These are phyloP conservation scores for Drosophila pseudoobscura DNA, from an alignment of 1,140 invertebrate species.

Conservation along the genomic window DNA sequence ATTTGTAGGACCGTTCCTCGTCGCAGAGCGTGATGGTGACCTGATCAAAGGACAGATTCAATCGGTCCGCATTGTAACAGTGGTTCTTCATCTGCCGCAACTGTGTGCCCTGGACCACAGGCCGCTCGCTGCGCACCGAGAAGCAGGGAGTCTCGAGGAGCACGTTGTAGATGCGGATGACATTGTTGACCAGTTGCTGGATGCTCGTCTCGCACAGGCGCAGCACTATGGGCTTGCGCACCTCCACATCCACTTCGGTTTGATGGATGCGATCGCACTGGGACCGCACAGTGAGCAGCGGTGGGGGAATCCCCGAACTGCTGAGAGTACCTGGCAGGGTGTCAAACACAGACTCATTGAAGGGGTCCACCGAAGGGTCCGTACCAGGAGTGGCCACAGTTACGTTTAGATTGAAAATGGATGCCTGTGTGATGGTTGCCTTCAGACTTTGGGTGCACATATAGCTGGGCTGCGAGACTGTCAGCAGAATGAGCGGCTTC, in stretches of 20 bases:
- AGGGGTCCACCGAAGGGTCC: slow-evolving; percentile 1
- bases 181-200: slow-evolving; percentile 44
- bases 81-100: slow-evolving; percentile 57
- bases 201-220: slow-evolving; percentile 51
- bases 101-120: slow-evolving; percentile 54
- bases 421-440: slow-evolving; percentile 52
- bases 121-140: slow-evolving; percentile 33
- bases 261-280: slow-evolving; percentile 52
- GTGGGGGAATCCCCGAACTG: slow-evolving; percentile 72
- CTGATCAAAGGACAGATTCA: slow-evolving; percentile 85
- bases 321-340: slow-evolving; percentile 64
- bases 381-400: slow-evolving; percentile 10
- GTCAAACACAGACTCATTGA: slow-evolving; percentile 58
- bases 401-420: slow-evolving; percentile 71
- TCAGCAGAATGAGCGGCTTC: slow-evolving; percentile 54
- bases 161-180: slow-evolving; percentile 54
- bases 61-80: slow-evolving; percentile 71
- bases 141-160: slow-evolving; percentile 60
- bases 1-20: slow-evolving; percentile 84
- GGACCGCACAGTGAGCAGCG: slow-evolving; percentile 54
- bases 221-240: slow-evolving; percentile 64
- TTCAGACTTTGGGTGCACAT: slow-evolving; percentile 61
- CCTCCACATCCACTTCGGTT: slow-evolving; percentile 60
- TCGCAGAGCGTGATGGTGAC: slow-evolving; percentile 84
- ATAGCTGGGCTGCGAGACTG: slow-evolving; percentile 75